A percentile compares a stretch with the other conserved stretches of the same genome.
These are phyloP conservation scores for Atta texana DNA, from an alignment of 1,140 invertebrate genomes.

Conservation along the genomic window DNA sequence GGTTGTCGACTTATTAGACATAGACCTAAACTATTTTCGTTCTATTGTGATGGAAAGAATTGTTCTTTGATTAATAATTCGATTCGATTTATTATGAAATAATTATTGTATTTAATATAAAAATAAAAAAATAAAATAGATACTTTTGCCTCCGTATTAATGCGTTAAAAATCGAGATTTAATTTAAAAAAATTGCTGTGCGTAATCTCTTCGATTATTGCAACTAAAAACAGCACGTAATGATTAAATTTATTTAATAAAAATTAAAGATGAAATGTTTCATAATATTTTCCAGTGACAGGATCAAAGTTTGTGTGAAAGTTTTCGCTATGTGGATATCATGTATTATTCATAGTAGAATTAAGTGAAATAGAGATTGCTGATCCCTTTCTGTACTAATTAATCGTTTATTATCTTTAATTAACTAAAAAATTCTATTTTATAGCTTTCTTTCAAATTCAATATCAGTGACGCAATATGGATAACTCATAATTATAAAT, in stretches of 20 bases:
- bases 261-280: neutral
- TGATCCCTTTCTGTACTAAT: neutral
- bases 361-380: slow-evolving; percentile 37
- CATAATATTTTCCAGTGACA: neutral
- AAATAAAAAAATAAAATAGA: neutral
- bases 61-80: neutral
- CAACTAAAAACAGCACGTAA: neutral
- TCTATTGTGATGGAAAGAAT: neutral
- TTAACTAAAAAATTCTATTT: neutral
- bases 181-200: neutral
- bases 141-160: neutral
- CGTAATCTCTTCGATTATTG: neutral
- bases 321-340: neutral
- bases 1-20: slow-evolving; percentile 26
- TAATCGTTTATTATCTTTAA: slow-evolving; percentile 63
- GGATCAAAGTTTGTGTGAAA: neutral
- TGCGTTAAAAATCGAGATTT: neutral
- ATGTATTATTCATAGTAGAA: slow-evolving; percentile 58
- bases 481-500: neutral
- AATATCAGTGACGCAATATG: neutral
- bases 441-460: neutral
- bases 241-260: slow-evolving; percentile 11
- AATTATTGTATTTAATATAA: neutral
- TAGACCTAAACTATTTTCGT: slow-evolving; percentile 5
- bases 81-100: neutral